phyloP scores from a whole-genome alignment of 2,888 invertebrate species.

The Mesorhabditis spiculigera region DNA sequence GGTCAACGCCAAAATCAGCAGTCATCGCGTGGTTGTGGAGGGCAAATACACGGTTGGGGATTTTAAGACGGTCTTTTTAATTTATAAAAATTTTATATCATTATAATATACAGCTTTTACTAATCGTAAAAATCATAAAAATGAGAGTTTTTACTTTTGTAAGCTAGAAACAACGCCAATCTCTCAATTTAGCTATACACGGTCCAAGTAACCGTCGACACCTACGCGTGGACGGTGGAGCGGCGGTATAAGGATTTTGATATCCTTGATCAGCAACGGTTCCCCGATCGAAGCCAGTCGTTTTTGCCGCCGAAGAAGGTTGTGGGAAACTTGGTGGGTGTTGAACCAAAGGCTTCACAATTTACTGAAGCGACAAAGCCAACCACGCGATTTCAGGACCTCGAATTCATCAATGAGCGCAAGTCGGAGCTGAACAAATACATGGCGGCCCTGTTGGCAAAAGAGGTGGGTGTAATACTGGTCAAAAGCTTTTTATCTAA shows the following conservation, averaged over 20 bases:
- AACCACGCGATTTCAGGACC: constrained; percentile 64
- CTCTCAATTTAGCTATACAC: constrained; percentile 58
- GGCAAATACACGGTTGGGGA: constrained; percentile 36
- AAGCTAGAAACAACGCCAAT: neutral
- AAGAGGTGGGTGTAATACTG: constrained; percentile 29
- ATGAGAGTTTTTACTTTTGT: neutral
- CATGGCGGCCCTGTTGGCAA: constrained; percentile 67
- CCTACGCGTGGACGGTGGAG: constrained; percentile 73
- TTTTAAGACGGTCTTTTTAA: neutral
- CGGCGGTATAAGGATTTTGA: constrained; percentile 70
- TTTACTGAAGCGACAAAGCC: neutral
- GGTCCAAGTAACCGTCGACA: constrained; percentile 60
- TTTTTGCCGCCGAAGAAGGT: constrained; percentile 88
- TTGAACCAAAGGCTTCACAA: neutral
- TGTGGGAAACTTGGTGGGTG: constrained; percentile 73
- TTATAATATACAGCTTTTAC: neutral
- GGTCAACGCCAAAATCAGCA: constrained; percentile 35
- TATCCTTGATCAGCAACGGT: constrained; percentile 60
- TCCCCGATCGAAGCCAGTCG: constrained; percentile 69
- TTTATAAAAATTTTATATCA: neutral
- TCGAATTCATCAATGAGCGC: constrained; percentile 80
- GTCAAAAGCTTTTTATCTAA: neutral
- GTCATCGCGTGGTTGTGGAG: constrained; percentile 36
- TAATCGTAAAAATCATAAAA: neutral
- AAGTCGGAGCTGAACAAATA: constrained; percentile 78